Percentiles rank a stretch among this genome's conserved stretches.
Evolutionary conservation across 2,797 vertebrate genomes (phyloP).

Genomic region (Australoheros facetus): DNA sequence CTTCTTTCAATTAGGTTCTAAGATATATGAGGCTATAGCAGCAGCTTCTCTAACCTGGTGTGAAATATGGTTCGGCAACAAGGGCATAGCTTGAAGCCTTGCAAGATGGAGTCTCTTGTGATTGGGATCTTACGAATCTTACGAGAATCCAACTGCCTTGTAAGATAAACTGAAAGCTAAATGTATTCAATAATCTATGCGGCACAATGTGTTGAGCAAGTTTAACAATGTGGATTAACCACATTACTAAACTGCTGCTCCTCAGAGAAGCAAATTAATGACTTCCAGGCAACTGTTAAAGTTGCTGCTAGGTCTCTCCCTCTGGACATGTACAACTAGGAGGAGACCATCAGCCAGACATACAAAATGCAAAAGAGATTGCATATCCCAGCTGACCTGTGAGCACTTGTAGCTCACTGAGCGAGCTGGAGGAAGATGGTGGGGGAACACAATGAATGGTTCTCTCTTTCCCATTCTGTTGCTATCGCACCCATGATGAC

Average conservation of each 20-base stretch:
- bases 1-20: too few species aligned
- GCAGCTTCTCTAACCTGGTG: too few species aligned
- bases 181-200: not conserved
- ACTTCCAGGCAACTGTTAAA: not conserved
- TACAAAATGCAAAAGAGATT: constrained; percentile 11
- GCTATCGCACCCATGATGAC: not conserved
- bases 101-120: too few species aligned
- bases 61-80: too few species aligned
- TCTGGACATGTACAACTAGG: not conserved
- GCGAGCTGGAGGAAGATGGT: constrained; percentile 1
- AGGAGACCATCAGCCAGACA: not conserved
- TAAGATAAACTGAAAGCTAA: not conserved
- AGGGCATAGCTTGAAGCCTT: too few species aligned
- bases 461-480: not conserved
- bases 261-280: not conserved
- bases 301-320: not conserved
- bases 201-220: not conserved
- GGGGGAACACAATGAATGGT: not conserved
- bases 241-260: not conserved
- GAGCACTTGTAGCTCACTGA: not conserved
- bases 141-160: too few species aligned
- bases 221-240: not conserved
- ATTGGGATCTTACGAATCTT: not conserved
- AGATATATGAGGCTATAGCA: too few species aligned
- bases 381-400: constrained; percentile 5